Base-by-base conservation (phyloP, 2,797 vertebrate species). In the Trachurus trachurus region DNA sequence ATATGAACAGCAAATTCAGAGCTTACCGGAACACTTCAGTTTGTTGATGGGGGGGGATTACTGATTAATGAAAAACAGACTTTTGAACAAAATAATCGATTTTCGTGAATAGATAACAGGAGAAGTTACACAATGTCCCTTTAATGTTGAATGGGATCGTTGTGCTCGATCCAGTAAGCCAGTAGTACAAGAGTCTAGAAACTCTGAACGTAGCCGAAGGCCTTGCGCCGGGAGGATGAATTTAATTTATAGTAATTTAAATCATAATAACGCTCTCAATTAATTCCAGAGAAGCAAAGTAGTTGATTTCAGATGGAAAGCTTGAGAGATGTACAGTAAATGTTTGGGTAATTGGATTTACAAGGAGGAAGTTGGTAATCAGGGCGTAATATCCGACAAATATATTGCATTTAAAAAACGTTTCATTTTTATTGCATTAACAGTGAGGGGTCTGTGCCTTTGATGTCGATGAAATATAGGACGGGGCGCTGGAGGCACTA, bases 311-410 rank as follows among this genome's bases (percentile, higher is more conserved):
- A 76, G 62, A 83, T 61, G 79, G 66, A 81, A 77, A 79, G 71
- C 86, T 79, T 62, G 21, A 44, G 78, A 87, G 77, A 85, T 88
- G 91, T 81, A 47, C 45, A 47, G 45, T 19, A 87, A 84, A 91
- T 82, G 71, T 88, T 88, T 78, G 63, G 63, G 77, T 90, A 88
- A 86, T 88, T 84, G 76, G 83, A 91, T 86, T 88, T 85, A 80
- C 70, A 67, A 87, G 81, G 86, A 26, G 75, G 75, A 83, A 81
- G 80, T 88, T 87, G 78, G 66, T 82, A 83, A 88, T 83, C 80
- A 70, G 74, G 6, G 80, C 49, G 83, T 83, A 84, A 85, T 84
- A 85, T 81, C 74, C 49, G 42, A 68, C 57, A 80, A 87, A 90
- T 86, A 70, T 74, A 84, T 56, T 67, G 81, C 81, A 72, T 88